Base-by-base conservation (phyloP, 2,113 vertebrate species). In the Ariopsis seemanni region DNA sequence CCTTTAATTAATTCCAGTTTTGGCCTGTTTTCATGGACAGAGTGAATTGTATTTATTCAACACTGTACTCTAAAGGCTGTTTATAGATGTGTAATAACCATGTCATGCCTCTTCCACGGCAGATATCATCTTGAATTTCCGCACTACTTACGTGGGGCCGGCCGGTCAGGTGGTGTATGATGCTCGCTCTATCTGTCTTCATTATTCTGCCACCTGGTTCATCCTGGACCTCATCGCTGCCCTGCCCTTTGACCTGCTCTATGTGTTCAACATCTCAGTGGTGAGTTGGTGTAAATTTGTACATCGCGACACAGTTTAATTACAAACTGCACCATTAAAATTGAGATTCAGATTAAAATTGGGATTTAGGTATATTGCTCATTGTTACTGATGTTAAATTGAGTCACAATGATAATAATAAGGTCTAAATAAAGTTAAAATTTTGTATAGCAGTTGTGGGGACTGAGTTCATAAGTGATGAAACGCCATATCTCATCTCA, bases 161-260 rank as follows among this genome's bases (percentile, higher is more conserved):
- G 97, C 97, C 0, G 97, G 97, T 83, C 97, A 98, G 92, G 97
- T 97, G 72, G 96, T 97, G 79, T 98, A 98, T 0, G 95, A 97
- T 11, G 87, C 95, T 10, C 96, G 95, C 77, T 97, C 96, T 85
- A 98, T 98, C 94, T 97, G 95, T 91, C 93, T 97, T 89, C 97
- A 98, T 88, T 98, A 98, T 11, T 94, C 95, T 89, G 95, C 96
- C 89, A 97, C 97, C 18, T 98, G 97, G 97, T 97, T 98, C 94
- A 96, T 97, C 0, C 95, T 98, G 91, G 97, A 98, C 88, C 94
- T 98, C 88, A 96, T 98, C 0, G 97, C 97, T 0, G 97, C 97
- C 0, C 90, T 98, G 93, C 97, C 97, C 85, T 98, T 98, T 27
- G 97, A 98, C 90, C 95, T 98, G 53, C 96, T 98, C 87, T 97